Evolutionary conservation across 92 coral and sea anemone species (phyloP).

Genomic region (Porites divaricata): DNA sequence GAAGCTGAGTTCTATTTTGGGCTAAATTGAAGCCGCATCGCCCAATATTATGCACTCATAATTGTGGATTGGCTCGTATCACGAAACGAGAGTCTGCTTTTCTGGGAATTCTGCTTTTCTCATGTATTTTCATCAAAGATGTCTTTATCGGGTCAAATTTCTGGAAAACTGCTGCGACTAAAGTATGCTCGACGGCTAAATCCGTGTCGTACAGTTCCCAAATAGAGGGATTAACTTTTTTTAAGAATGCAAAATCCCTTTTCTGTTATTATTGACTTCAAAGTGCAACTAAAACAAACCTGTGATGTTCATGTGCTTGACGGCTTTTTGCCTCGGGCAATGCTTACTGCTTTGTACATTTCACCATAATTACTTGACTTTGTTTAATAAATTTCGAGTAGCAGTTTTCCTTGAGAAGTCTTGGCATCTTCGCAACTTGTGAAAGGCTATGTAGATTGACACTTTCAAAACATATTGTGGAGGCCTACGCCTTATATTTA

Average conservation of each 20-base stretch:
- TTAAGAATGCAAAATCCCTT: constrained; percentile 19
- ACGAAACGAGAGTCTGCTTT: constrained; percentile 1
- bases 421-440: constrained; percentile 8
- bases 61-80: constrained; percentile 6
- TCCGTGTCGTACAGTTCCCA: background rate
- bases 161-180: background rate
- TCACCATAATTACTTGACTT: constrained; percentile 11
- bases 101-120: constrained; percentile 4
- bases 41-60: background rate
- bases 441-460: background rate
- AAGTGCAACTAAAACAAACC: background rate
- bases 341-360: constrained; percentile 16
- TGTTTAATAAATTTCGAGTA: background rate
- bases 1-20: background rate
- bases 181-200: constrained; percentile 17
- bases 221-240: constrained; percentile 24
- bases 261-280: background rate
- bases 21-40: background rate
- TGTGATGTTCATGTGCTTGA: background rate
- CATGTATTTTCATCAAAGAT: constrained; percentile 22
- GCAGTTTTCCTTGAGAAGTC: constrained; percentile 7
- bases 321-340: constrained; percentile 13
- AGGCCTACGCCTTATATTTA: constrained; percentile 18
- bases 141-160: constrained; percentile 26
- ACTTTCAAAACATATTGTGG: constrained; percentile 5